A percentile compares a stretch with the other conserved stretches of the same genome.
phyloP scores from a whole-genome alignment of 2,113 vertebrate species.

The Phalacrocorax aristotelis region DNA sequence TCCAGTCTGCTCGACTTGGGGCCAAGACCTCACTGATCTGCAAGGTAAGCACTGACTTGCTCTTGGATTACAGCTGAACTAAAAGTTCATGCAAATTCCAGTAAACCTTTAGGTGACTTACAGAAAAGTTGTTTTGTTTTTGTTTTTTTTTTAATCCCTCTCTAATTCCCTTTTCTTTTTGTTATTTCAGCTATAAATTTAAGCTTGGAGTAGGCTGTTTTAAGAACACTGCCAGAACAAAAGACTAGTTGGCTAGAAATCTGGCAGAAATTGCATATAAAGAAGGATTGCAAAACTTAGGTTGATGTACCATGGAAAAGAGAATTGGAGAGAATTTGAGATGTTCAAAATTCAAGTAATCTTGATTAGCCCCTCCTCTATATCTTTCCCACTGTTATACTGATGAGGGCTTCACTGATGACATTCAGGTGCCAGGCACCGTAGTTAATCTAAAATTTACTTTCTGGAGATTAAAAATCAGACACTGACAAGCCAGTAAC shows the following conservation, averaged over 20 bases:
- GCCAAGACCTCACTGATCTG: conserved; percentile 88
- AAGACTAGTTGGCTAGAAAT: conserved; percentile 12
- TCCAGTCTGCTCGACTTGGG: conserved; percentile 92
- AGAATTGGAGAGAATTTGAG: neutral
- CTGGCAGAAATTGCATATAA: neutral
- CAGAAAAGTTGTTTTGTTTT: neutral
- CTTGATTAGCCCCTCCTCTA: neutral
- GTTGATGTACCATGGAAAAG: neutral
- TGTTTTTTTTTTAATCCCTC: neutral
- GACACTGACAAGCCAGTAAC: neutral
- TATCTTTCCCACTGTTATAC: neutral
- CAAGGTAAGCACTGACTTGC: conserved; percentile 81
- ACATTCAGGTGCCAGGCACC: neutral
- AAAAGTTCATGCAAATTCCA: neutral
- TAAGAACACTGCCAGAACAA: conserved; percentile 27
- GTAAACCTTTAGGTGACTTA: neutral
- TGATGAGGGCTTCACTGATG: neutral
- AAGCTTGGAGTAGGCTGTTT: neutral
- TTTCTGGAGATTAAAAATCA: neutral
- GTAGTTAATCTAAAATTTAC: neutral
- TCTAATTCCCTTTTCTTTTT: neutral
- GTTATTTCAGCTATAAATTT: conserved; percentile 25
- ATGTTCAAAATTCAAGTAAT: neutral
- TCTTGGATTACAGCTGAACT: neutral
- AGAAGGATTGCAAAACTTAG: conserved; percentile 4